Evolutionary conservation across 2,797 vertebrate species (phyloP).

Genomic region (Poecilia picta): DNA sequence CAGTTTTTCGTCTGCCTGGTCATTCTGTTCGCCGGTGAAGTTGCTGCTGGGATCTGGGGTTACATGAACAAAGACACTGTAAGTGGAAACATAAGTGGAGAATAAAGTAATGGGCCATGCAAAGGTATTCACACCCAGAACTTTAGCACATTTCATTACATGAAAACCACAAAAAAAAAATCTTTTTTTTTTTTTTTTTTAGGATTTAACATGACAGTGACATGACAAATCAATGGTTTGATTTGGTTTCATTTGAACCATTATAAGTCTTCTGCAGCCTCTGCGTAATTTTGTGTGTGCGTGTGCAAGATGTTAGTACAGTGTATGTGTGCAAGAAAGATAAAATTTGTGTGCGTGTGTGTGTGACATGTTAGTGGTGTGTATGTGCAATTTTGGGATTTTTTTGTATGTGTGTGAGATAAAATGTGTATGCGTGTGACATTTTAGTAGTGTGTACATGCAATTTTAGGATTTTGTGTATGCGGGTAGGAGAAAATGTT

Average conservation of each 20-base stretch:
- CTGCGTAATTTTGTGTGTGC: background rate
- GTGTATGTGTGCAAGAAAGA: too few relatives aligned
- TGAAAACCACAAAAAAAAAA: background rate
- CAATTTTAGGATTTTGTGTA: too few relatives aligned
- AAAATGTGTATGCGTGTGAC: too few relatives aligned
- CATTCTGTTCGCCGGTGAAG: conserved; percentile 95
- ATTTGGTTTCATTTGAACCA: background rate
- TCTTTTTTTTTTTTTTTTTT: background rate
- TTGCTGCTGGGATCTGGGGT: conserved; percentile 96
- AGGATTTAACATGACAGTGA: background rate
- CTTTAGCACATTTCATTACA: background rate
- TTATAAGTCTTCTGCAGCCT: background rate
- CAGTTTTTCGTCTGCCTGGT: conserved; percentile 97
- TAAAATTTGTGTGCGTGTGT: too few relatives aligned
- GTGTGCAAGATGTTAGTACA: too few relatives aligned
- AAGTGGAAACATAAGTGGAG: conserved; percentile 35
- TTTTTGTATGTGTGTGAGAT: too few relatives aligned
- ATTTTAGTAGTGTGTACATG: too few relatives aligned
- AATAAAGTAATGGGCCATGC: background rate
- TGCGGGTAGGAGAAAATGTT: too few relatives aligned
- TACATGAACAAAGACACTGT: conserved; percentile 95
- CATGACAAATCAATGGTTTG: too few relatives aligned
- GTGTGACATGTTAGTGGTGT: too few relatives aligned
- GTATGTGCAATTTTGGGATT: too few relatives aligned
- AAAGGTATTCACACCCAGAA: background rate